Evolutionary conservation across 2,797 vertebrate species (phyloP).

Genomic region (Peromyscus eremicus): DNA sequence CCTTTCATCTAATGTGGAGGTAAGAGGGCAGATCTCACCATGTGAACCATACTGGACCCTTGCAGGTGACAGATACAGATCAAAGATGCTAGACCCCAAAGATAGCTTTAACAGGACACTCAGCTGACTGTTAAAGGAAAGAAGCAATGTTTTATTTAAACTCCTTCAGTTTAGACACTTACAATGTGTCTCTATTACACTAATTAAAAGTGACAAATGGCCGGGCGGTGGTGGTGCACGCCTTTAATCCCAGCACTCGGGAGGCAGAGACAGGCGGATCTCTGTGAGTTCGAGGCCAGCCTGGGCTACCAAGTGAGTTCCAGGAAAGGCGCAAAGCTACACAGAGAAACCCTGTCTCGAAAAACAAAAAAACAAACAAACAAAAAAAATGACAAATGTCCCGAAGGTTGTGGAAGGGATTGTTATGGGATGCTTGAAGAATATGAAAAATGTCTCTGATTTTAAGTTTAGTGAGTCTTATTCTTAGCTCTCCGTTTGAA

Average conservation of each 20-base stretch:
- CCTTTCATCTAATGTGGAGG: not conserved
- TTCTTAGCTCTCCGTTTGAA: slow-evolving; percentile 10
- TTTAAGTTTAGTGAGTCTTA: not conserved
- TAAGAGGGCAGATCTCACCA: not conserved
- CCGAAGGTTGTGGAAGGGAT: slow-evolving; percentile 44
- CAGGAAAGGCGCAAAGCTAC: no score
- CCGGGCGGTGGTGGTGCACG: no score
- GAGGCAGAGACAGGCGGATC: no score
- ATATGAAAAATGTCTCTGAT: not conserved
- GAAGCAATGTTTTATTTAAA: not conserved
- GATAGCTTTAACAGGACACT: not conserved
- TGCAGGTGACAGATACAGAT: not conserved
- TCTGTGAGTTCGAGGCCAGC: no score
- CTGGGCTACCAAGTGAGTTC: no score
- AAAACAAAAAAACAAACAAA: no score
- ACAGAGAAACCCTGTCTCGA: no score
- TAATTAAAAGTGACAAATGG: slow-evolving; percentile 54
- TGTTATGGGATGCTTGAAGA: slow-evolving; percentile 14
- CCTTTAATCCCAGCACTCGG: no score
- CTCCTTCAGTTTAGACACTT: slow-evolving; percentile 6
- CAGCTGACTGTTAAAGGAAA: not conserved
- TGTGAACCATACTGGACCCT: not conserved
- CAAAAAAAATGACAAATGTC: slow-evolving; percentile 45
- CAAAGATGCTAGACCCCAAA: not conserved
- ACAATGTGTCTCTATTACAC: not conserved